Base-by-base conservation (phyloP, 2,113 vertebrate species). In the Muscicapa adusta region DNA sequence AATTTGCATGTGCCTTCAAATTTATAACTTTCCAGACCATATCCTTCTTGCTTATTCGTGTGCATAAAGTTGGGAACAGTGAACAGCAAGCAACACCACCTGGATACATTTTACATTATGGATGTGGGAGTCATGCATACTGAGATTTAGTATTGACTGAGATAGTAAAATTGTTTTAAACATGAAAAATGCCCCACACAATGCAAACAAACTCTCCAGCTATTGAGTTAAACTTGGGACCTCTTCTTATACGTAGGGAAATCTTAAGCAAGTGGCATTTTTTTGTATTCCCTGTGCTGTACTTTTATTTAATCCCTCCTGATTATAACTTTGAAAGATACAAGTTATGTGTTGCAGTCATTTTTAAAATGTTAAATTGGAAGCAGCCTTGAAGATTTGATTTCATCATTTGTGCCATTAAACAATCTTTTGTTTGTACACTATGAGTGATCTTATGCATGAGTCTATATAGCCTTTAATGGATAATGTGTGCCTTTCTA, bases 401-500 rank as follows among this genome's bases (percentile, higher is more conserved):
- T 94, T 91, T 94, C 76, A 73, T 82, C 51, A 54, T 85, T 91
- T 90, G 7, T 87, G 81, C 28, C 40, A 58, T 85, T 93, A 93
- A 94, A 85, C 51, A 88, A 31, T 71, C 48, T 73, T 70, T 22
- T 51, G 51, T 63, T 94, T 95, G 82, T 85, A 91, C 50, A 85
- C 68, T 65, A 5, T 51, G 43, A 89, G 43, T 48, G 88, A 28
- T 61, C 43, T 90, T 85, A 71, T 38, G 53, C 56, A 19, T 68
- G 68, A 80, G 48, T 72, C 84, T 93, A 23, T 2, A 4, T 77
- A 74, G 73, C 84, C 51, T 96, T 96, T 96, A 84, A 87, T 94
- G 58, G 85, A 68, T 85, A 96, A 89, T 62, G 15, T 70, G 53
- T 81, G 91, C 92, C 76, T 96, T 96, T 87, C 88, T 87, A 11